These are phyloP conservation scores for Arizona elegans DNA, from an alignment of 2,113 vertebrate species.

Conservation along the genomic window DNA sequence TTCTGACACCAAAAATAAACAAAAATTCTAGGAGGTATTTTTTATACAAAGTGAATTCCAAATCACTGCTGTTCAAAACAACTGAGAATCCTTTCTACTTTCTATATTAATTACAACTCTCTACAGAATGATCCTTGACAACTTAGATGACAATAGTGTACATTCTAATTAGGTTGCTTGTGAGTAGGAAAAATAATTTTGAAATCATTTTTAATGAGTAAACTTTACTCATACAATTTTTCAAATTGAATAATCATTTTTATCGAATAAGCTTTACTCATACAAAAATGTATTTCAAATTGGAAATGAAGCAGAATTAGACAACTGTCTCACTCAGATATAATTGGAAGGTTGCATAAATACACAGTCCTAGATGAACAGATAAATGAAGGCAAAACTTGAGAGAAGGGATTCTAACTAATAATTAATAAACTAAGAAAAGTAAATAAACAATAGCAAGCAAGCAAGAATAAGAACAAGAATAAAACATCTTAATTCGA, in stretches of 20 bases:
- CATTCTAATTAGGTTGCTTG: background rate
- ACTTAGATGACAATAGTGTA: background rate
- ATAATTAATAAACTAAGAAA: background rate
- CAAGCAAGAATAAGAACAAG: background rate
- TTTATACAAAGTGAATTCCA: background rate
- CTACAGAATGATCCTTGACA: background rate
- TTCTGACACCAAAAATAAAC: background rate
- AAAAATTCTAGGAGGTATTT: background rate
- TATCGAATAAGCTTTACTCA: background rate
- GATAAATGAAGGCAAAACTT: background rate
- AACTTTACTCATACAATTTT: background rate
- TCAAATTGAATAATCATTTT: background rate
- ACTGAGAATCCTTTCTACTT: background rate
- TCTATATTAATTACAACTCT: background rate
- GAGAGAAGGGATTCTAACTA: background rate
- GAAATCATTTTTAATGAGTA: background rate
- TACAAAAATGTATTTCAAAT: background rate
- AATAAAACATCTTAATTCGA: background rate
- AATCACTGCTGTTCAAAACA: background rate
- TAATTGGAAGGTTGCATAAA: background rate
- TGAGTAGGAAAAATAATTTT: background rate
- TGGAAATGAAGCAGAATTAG: constrained; percentile 4
- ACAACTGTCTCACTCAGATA: background rate
- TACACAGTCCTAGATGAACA: background rate
- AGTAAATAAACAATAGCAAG: background rate